These are phyloP conservation scores for Ornithorhynchus anatinus DNA, from an alignment of 2,113 vertebrate species.

Conservation along the genomic window DNA sequence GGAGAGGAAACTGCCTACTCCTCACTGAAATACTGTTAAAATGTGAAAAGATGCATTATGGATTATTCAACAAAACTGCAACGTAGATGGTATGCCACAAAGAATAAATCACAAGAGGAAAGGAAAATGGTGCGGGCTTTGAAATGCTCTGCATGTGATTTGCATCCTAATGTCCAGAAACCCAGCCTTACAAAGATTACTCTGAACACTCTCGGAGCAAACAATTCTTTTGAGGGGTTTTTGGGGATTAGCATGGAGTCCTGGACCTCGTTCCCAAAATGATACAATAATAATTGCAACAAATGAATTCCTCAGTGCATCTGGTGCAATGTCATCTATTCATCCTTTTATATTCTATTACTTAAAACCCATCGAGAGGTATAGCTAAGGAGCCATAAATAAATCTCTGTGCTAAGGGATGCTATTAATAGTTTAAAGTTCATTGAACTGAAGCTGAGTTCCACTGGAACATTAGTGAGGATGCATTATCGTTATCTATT, in stretches of 20 bases:
- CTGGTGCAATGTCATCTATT: neutral
- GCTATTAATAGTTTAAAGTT: slow-evolving; percentile 28
- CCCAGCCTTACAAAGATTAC: neutral
- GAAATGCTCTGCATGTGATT: neutral
- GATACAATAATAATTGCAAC: neutral
- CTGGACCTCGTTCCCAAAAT: neutral
- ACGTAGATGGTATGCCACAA: neutral
- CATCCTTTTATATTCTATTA: neutral
- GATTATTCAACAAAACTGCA: neutral
- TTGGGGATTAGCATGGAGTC: no score
- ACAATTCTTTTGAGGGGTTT: neutral
- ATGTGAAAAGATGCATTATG: neutral
- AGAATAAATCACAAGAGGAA: neutral
- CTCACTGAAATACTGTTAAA: neutral
- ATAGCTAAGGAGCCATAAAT: neutral
- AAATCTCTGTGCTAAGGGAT: slow-evolving; percentile 27
- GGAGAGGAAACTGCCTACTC: neutral
- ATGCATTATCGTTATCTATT: slow-evolving; percentile 15
- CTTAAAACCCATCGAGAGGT: neutral
- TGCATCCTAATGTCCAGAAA: neutral
- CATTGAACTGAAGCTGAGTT: slow-evolving; percentile 38
- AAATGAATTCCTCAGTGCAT: neutral
- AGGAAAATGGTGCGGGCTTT: neutral
- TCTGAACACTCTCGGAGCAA: neutral
- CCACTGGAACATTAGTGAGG: slow-evolving; percentile 17